phyloP scores from a whole-genome alignment of 2,888 invertebrate genomes.

The Ctena decussata region DNA sequence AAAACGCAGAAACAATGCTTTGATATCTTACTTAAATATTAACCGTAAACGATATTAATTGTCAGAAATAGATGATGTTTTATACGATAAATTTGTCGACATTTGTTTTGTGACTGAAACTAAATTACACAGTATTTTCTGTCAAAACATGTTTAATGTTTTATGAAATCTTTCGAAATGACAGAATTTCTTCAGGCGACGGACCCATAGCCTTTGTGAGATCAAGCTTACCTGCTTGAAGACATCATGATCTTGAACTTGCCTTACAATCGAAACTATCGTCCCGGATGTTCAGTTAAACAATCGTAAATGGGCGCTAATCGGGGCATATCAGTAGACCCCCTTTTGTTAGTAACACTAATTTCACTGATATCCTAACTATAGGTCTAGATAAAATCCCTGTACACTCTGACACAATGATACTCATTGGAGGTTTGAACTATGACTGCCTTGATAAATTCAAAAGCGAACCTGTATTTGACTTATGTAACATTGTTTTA shows the following conservation, averaged over 20 bases:
- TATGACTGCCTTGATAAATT: no score
- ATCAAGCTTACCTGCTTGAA: neutral
- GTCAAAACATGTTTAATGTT: slow-evolving; percentile 4
- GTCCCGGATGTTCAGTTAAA: slow-evolving; percentile 20
- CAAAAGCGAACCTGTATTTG: no score
- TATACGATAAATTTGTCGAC: slow-evolving; percentile 19
- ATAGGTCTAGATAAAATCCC: slow-evolving; percentile 9
- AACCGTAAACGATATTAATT: slow-evolving; percentile 21
- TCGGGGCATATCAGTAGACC: slow-evolving; percentile 22
- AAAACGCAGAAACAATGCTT: neutral
- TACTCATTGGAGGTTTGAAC: no score
- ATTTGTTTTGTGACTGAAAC: slow-evolving; percentile 18
- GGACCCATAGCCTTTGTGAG: neutral
- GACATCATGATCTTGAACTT: neutral
- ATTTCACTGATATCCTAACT: neutral
- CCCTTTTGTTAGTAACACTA: slow-evolving; percentile 7
- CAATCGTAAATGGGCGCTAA: slow-evolving; percentile 15
- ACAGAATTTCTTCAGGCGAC: slow-evolving; percentile 8
- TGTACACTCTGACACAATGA: neutral
- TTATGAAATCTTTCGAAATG: slow-evolving; percentile 11
- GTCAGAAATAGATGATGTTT: slow-evolving; percentile 9
- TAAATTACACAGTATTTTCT: slow-evolving; percentile 14
- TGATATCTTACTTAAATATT: slow-evolving; percentile 16
- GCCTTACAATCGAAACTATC: slow-evolving; percentile 38
- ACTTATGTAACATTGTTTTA: no score